Percentiles rank a stretch among this genome's conserved stretches.
Evolutionary conservation across 1,140 invertebrate species (phyloP).

Genomic region (Gryllus bimaculatus): DNA sequence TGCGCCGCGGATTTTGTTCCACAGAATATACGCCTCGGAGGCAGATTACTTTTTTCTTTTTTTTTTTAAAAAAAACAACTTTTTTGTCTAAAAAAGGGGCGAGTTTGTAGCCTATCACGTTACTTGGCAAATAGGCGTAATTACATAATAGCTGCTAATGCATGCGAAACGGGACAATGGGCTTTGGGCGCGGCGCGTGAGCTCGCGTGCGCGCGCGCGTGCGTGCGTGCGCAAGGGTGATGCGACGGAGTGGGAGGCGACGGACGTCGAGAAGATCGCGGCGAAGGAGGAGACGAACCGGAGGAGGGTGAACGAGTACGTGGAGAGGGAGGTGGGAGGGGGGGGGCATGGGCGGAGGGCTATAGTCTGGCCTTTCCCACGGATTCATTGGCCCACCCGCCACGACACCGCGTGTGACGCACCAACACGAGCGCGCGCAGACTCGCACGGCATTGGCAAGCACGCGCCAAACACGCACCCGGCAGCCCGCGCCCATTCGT

Average conservation of each 20-base stretch:
- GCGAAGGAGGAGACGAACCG: neutral
- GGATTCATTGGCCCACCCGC: too few relatives aligned
- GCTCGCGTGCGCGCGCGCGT: neutral
- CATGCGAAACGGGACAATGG: neutral
- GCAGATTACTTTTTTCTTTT: neutral
- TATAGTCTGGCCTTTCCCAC: too few relatives aligned
- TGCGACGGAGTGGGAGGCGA: neutral
- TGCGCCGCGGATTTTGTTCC: neutral
- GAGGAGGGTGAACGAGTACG: too few relatives aligned
- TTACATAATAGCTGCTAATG: slow-evolving; percentile 1
- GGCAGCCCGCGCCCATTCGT: too few relatives aligned
- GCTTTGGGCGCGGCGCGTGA: neutral
- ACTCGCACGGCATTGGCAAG: too few relatives aligned
- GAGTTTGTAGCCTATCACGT: neutral
- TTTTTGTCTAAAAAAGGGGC: neutral
- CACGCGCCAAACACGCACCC: too few relatives aligned
- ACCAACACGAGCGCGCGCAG: too few relatives aligned
- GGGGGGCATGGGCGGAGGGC: too few relatives aligned
- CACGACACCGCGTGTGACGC: too few relatives aligned
- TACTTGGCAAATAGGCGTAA: neutral
- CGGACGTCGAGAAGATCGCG: neutral
- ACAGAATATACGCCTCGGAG: neutral
- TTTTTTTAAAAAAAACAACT: neutral
- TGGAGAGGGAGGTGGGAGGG: too few relatives aligned
- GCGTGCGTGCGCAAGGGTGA: neutral